Base-by-base conservation (phyloP, 2,113 vertebrate species). In the Aegotheles bennettii region DNA sequence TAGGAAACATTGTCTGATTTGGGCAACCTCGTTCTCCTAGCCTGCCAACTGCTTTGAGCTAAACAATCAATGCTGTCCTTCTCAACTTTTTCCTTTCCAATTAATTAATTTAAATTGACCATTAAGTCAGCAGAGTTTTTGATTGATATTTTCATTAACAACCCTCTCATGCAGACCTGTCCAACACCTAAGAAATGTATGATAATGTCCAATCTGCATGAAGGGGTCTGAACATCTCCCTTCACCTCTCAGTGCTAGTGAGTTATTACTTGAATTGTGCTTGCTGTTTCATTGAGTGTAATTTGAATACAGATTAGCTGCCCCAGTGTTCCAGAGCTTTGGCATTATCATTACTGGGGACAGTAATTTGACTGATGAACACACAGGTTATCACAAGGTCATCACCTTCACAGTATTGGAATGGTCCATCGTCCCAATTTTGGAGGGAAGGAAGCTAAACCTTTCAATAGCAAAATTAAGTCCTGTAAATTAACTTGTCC, bases 241-340 rank as follows among this genome's bases (percentile, higher is more conserved):
- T 96, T 97, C 98, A 97, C 98, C 98, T 96, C 97, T 92, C 95
- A 91, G 87, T 94, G 94, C 95, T 75, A 59, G 98, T 98, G 99
- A 99, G 98, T 98, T 99, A 99, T 98, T 98, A 98, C 98, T 97
- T 36, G 96, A 95, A 97, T 97, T 96, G 95, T 97, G 97, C 97
- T 96, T 94, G 97, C 97, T 97, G 97, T 98, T 97, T 97, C 98
- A 97, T 97, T 96, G 97, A 95, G 98, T 98, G 98, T 98, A 98
- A 99, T 99, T 99, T 99, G 98, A 99, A 99, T 99, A 98, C 98
- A 99, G 99, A 99, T 99, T 98, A 99, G 98, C 98, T 98, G 98
- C 98, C 93, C 98, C 98, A 97, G 97, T 98, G 98, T 98, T 98
- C 98, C 98, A 94, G 98, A 98, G 98, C 98, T 98, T 98, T 98